Evolutionary conservation across 2,113 vertebrate species (phyloP).

Genomic region (Fulmarus glacialis): DNA sequence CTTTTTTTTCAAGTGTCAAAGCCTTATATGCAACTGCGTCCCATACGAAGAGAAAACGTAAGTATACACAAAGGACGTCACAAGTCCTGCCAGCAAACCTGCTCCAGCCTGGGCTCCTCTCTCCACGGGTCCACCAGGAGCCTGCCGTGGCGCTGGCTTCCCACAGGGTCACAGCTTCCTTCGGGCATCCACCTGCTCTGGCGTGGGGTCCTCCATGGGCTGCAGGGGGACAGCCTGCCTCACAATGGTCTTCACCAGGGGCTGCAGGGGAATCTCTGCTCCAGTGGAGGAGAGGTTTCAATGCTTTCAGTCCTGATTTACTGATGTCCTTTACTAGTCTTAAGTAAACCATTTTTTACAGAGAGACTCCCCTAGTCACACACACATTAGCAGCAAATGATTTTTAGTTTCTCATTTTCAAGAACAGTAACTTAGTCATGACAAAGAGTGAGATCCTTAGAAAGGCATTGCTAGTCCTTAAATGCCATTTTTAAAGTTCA

Average conservation of each 20-base stretch:
- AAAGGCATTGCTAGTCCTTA: neutral
- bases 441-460: neutral
- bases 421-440: neutral
- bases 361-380: neutral
- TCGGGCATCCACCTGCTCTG: neutral
- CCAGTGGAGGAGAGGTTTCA: neutral
- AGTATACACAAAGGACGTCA: neutral
- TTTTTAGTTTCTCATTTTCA: neutral
- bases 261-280: neutral
- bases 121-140: neutral
- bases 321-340: neutral
- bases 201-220: neutral
- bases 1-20: neutral
- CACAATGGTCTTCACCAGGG: neutral
- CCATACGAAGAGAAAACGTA: neutral
- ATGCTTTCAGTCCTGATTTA: neutral
- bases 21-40: neutral
- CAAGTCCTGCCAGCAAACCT: no score
- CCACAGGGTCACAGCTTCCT: neutral
- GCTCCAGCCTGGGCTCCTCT: neutral
- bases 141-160: neutral
- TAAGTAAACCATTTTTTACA: neutral
- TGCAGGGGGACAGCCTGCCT: neutral
- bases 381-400: neutral
- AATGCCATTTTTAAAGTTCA: conserved; percentile 39